A percentile compares a stretch with the other conserved stretches of the same genome.
phyloP scores from a whole-genome alignment of 2,797 vertebrate genomes.

The Chelidonichthys spinosus region DNA sequence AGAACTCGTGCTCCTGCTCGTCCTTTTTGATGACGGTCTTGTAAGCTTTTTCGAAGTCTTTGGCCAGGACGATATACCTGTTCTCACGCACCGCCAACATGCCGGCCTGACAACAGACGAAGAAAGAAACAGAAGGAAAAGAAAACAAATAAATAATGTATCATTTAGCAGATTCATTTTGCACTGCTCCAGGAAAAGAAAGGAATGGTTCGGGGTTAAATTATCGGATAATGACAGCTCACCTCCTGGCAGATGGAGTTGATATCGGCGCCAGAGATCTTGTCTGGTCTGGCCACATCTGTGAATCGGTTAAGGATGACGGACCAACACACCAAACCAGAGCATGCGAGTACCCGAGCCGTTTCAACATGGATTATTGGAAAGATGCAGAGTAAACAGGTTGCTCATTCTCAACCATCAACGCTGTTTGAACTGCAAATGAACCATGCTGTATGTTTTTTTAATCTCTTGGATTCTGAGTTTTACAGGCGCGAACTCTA shows the following conservation, averaged over 20 bases:
- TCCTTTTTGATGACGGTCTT: constrained; percentile 97
- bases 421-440: not conserved
- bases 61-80: constrained; percentile 94
- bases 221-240: constrained; percentile 33
- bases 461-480: not conserved
- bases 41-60: constrained; percentile 96
- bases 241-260: constrained; percentile 98
- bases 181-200: not conserved
- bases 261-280: constrained; percentile 95
- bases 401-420: not conserved
- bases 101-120: constrained; percentile 84
- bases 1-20: constrained; percentile 97
- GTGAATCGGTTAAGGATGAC: constrained; percentile 79
- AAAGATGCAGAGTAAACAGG: not conserved
- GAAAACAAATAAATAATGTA: not conserved
- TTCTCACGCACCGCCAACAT: constrained; percentile 96
- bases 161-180: not conserved
- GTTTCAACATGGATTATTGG: not conserved
- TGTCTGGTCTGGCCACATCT: constrained; percentile 96
- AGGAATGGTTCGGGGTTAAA: not conserved
- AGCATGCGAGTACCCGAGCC: not conserved
- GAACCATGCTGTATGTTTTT: not conserved
- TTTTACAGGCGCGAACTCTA: not conserved
- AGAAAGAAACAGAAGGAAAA: not conserved
- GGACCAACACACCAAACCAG: constrained; percentile 6